Evolutionary conservation across 2,113 vertebrate genomes (phyloP).

Genomic region (Periophthalmus modestus): DNA sequence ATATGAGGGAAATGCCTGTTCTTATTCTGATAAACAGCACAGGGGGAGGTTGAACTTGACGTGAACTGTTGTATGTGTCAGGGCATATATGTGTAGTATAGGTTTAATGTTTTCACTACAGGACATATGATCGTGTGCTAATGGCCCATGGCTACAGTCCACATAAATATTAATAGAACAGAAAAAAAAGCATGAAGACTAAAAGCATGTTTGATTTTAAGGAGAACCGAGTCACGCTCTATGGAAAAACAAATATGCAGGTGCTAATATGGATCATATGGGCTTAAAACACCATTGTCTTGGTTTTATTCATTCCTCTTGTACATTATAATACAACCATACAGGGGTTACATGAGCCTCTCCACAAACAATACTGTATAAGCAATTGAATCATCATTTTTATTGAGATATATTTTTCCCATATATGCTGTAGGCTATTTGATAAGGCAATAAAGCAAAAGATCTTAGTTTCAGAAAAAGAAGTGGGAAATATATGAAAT

Average conservation of each 20-base stretch:
- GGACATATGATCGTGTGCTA: not conserved
- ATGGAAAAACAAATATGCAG: not conserved
- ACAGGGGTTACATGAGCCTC: not conserved
- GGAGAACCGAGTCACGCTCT: not conserved
- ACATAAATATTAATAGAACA: not conserved
- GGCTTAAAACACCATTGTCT: not conserved
- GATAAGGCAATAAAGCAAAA: too few species aligned
- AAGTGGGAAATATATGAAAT: too few species aligned
- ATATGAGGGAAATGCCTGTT: conserved; percentile 14
- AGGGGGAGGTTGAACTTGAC: conserved; percentile 9
- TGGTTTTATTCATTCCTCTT: not conserved
- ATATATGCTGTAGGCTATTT: not conserved
- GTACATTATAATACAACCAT: not conserved
- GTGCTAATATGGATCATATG: not conserved
- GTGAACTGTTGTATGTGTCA: not conserved
- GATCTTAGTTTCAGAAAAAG: too few species aligned
- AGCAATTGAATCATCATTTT: not conserved
- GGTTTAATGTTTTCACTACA: not conserved
- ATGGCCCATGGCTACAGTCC: not conserved
- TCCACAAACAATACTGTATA: not conserved
- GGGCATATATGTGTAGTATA: not conserved
- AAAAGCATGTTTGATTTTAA: not conserved
- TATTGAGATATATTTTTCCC: not conserved
- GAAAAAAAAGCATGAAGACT: not conserved
- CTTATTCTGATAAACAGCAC: conserved; percentile 15